These are phyloP conservation scores for Anoura caudifer DNA, from an alignment of 2,113 vertebrate species.

Conservation along the genomic window DNA sequence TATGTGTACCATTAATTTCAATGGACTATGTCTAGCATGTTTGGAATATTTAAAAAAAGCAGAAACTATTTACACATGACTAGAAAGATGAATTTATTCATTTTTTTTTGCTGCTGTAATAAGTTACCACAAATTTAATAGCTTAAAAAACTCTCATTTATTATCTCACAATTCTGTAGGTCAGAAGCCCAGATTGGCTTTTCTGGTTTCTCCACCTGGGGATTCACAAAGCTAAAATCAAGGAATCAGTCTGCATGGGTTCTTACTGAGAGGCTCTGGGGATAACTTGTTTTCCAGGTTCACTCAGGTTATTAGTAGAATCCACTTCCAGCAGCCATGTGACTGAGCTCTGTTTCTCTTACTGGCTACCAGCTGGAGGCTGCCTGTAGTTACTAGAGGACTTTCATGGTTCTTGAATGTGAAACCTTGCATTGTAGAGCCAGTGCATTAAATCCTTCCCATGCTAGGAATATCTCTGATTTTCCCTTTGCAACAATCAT, in stretches of 20 bases:
- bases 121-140: background rate
- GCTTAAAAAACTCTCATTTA: background rate
- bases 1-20: background rate
- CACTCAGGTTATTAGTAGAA: background rate
- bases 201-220: background rate
- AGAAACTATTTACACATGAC: background rate
- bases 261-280: background rate
- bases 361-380: background rate
- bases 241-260: accelerated
- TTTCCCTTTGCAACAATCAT: background rate
- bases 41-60: background rate
- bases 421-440: too few species aligned
- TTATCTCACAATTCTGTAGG: too few species aligned
- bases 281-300: background rate
- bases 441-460: background rate
- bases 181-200: background rate
- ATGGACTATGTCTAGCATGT: background rate
- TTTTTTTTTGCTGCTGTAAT: background rate
- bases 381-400: background rate
- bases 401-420: background rate
- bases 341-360: background rate
- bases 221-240: background rate
- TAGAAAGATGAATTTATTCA: background rate
- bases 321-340: background rate
- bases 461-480: background rate